A percentile compares a stretch with the other conserved stretches of the same genome.
phyloP scores from a whole-genome alignment of 2,797 vertebrate genomes.

The Momotus momota region DNA sequence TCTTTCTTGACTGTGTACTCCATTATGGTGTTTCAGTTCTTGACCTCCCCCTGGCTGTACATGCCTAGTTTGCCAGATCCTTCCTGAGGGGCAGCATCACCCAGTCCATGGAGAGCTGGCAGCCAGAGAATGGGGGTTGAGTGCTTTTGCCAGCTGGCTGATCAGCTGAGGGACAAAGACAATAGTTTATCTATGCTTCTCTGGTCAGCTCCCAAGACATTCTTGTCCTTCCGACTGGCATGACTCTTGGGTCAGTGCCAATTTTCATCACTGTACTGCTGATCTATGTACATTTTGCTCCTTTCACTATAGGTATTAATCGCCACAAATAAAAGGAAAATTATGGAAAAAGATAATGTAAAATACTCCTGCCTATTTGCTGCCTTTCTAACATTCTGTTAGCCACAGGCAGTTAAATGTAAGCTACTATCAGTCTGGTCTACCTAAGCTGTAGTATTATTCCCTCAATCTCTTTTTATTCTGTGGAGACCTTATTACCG shows the following conservation, averaged over 20 bases:
- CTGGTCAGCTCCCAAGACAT: neutral
- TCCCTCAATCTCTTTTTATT: neutral
- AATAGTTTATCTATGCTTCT: constrained; percentile 47
- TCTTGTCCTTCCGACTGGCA: neutral
- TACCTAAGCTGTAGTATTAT: neutral
- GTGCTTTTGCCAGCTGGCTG: constrained; percentile 28
- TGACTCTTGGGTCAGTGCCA: neutral
- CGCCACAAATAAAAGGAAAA: too few species aligned
- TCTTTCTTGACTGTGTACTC: neutral
- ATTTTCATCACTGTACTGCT: neutral
- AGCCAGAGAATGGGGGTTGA: neutral
- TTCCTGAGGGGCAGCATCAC: neutral
- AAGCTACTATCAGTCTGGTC: neutral
- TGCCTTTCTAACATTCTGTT: neutral
- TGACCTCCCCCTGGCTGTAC: neutral
- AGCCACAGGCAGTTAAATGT: neutral
- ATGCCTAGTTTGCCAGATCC: neutral
- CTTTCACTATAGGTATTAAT: neutral
- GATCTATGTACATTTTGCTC: neutral
- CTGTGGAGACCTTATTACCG: neutral
- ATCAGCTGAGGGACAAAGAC: constrained; percentile 32
- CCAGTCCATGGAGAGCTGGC: neutral
- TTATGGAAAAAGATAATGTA: neutral
- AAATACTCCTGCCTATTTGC: neutral
- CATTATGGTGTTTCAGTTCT: neutral